phyloP scores from a whole-genome alignment of 1,140 invertebrate genomes.

The Drosophila funebris region DNA sequence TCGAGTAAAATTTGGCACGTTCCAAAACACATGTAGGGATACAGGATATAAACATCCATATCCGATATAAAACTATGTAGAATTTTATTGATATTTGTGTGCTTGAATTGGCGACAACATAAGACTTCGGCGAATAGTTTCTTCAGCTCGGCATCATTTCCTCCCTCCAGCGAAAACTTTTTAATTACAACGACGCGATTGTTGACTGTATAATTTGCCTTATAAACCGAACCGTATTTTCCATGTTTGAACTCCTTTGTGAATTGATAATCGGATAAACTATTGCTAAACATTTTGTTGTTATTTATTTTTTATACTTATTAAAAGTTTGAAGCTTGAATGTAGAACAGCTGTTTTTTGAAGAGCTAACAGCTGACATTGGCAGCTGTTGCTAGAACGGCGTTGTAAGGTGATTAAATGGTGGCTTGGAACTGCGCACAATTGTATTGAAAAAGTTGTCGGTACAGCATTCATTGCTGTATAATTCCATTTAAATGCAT shows the following conservation, averaged over 20 bases:
- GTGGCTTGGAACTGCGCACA: constrained; percentile 1
- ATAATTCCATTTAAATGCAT: constrained; percentile 7
- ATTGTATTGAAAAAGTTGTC: constrained; percentile 1
- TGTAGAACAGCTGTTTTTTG: background rate
- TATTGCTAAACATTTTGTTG: constrained; percentile 69
- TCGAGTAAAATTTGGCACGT: constrained; percentile 92
- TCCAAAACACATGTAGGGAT: constrained; percentile 91
- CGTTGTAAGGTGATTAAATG: background rate
- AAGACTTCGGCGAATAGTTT: constrained; percentile 91
- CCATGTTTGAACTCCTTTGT: constrained; percentile 88
- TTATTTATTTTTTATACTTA: constrained; percentile 1
- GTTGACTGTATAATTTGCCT: constrained; percentile 88
- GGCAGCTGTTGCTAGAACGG: constrained; percentile 2
- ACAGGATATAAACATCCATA: constrained; percentile 90
- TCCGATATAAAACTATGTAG: constrained; percentile 90
- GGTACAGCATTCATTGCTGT: constrained; percentile 32
- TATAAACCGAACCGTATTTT: constrained; percentile 85
- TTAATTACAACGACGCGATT: constrained; percentile 89
- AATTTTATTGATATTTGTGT: constrained; percentile 90
- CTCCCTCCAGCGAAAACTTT: constrained; percentile 90
- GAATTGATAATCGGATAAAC: constrained; percentile 85
- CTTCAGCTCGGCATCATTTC: constrained; percentile 86
- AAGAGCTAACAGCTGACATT: constrained; percentile 1
- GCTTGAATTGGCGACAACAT: constrained; percentile 90
- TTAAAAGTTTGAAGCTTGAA: background rate